Conservation (phyloP, 2,797 vertebrate genomes). For the Sphenopsis melanotis region DNA sequence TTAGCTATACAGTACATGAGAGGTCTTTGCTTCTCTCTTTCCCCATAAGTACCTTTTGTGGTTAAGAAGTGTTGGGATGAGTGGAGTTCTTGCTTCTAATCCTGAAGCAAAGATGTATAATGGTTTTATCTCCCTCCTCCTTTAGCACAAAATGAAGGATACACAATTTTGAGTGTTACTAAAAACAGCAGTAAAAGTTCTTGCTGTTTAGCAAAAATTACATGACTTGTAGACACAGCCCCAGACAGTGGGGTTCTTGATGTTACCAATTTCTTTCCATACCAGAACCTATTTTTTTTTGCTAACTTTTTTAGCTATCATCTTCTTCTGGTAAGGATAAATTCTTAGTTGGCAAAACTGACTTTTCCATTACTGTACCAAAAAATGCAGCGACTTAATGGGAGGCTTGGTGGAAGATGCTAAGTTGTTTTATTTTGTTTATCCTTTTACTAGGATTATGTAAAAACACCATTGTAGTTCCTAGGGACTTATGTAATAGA, state of each 20-base stretch:
- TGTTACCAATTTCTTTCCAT: not conserved
- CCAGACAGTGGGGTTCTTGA: not conserved
- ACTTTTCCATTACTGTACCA: not conserved
- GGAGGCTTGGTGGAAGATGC: not conserved
- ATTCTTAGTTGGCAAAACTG: not conserved
- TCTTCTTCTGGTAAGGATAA: not conserved
- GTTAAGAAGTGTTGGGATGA: not conserved
- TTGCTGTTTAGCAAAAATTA: not conserved
- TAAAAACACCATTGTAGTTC: not conserved
- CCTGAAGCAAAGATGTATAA: not conserved
- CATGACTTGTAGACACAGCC: fast-evolving
- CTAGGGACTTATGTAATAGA: not conserved
- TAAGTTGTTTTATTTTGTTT: too few relatives aligned
- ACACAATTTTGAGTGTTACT: not conserved
- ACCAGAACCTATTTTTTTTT: not conserved
- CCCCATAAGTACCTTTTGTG: not conserved
- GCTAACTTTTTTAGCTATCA: not conserved
- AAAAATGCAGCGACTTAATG: not conserved
- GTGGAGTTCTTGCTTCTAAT: not conserved
- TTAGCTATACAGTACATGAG: not conserved
- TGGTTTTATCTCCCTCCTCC: not conserved
- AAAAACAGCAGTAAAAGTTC: not conserved
- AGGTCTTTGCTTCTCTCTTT: not conserved
- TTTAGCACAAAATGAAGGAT: not conserved
- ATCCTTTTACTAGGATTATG: not conserved